Conservation (phyloP, 2,888 invertebrate genomes). For the Barypeithes pellucidus region DNA sequence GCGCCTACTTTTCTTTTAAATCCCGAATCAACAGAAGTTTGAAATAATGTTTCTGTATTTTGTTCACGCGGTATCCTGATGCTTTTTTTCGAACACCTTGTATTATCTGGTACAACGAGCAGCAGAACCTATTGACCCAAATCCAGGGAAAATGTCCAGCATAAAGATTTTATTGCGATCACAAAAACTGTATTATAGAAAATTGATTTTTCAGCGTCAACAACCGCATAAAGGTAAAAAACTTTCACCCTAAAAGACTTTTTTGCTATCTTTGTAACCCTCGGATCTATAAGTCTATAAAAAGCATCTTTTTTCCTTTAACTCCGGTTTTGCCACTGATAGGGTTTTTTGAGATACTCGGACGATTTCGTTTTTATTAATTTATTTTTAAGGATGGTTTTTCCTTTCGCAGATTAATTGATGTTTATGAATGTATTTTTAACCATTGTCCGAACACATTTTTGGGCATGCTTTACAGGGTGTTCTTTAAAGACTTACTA, state of each 20-base stretch:
- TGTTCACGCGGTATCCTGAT: too few relatives aligned
- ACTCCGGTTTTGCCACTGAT: slow-evolving; percentile 24
- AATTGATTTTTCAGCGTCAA: slow-evolving; percentile 48
- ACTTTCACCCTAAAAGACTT: slow-evolving; percentile 51
- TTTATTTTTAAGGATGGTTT: not conserved
- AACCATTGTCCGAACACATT: too few relatives aligned
- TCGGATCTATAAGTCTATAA: slow-evolving; percentile 42
- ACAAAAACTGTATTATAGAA: slow-evolving; percentile 12
- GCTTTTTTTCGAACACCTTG: too few relatives aligned
- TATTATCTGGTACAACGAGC: too few relatives aligned
- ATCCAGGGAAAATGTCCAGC: too few relatives aligned
- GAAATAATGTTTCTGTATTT: too few relatives aligned
- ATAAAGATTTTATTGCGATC: not conserved
- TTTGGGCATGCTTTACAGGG: too few relatives aligned
- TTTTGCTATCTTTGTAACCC: slow-evolving; percentile 52
- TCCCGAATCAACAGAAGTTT: too few relatives aligned
- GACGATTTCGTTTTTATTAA: slow-evolving; percentile 8
- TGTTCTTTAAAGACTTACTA: too few relatives aligned
- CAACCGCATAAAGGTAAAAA: slow-evolving; percentile 44
- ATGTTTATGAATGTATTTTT: too few relatives aligned
- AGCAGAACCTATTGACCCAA: too few relatives aligned
- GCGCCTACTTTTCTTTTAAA: too few relatives aligned
- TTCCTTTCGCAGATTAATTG: not conserved
- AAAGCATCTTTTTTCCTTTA: slow-evolving; percentile 30
- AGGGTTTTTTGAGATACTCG: slow-evolving; percentile 1